Percentiles rank a stretch among this genome's conserved stretches.
phyloP scores from a whole-genome alignment of 2,113 vertebrate species.

The Ciconia maguari region DNA sequence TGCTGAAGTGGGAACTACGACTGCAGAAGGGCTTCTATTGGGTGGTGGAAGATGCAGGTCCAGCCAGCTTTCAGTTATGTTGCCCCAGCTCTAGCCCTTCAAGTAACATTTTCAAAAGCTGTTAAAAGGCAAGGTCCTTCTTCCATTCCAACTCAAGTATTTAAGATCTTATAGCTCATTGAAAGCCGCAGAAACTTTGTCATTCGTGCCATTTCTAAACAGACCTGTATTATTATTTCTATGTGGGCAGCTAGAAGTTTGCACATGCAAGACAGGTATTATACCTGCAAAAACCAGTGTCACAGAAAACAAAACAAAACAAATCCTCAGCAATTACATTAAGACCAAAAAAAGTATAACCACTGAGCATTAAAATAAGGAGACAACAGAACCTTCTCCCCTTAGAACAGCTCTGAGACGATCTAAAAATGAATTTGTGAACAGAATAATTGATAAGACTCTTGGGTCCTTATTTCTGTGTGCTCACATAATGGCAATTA shows the following conservation, averaged over 20 bases:
- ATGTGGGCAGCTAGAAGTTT: background rate
- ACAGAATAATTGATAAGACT: slow-evolving; percentile 45
- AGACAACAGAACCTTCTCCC: background rate
- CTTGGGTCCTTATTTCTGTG: slow-evolving; percentile 13
- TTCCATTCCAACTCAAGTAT: background rate
- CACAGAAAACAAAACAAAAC: background rate
- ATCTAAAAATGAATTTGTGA: slow-evolving; percentile 4
- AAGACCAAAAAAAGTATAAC: background rate
- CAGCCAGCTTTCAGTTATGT: background rate
- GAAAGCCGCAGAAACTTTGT: background rate
- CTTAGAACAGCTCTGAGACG: background rate
- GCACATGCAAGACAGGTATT: background rate
- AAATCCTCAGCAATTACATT: background rate
- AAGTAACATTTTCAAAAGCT: background rate
- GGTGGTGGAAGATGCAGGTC: background rate
- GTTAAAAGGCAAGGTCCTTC: background rate
- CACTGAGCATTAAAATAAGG: background rate
- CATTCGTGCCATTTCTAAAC: background rate
- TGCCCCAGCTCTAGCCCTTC: background rate
- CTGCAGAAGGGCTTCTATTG: background rate
- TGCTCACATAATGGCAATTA: slow-evolving; percentile 53
- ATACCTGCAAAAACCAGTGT: background rate
- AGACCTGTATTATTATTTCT: background rate
- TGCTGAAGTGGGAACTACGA: background rate
- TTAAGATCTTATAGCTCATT: background rate